Conservation (phyloP, 1,140 invertebrate genomes). For the Pachyrhynchus sulphureomaculatus region DNA sequence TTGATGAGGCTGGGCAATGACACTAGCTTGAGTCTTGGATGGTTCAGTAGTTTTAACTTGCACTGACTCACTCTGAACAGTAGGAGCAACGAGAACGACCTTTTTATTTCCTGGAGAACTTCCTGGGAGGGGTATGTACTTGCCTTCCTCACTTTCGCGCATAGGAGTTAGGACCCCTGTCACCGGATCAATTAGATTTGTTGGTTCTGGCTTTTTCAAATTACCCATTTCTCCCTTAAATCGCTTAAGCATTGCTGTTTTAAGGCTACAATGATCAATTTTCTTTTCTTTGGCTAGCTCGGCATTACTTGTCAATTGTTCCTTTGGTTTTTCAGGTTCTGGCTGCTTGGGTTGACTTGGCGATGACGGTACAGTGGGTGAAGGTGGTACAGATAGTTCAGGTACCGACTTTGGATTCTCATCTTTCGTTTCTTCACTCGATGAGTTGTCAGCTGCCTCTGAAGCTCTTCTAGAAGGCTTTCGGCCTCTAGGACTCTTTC, state of each 20-base stretch:
- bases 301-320: neutral
- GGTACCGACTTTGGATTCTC: conserved; percentile 26
- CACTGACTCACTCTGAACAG: conserved; percentile 29
- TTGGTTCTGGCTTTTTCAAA: conserved; percentile 54
- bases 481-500: conserved; percentile 63
- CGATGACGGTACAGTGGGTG: neutral
- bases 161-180: conserved; percentile 73
- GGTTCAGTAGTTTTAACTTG: conserved; percentile 35
- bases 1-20: conserved; percentile 31
- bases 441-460: conserved; percentile 62
- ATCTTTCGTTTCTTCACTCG: conserved; percentile 53
- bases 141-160: conserved; percentile 71
- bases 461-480: conserved; percentile 61
- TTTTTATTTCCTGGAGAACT: conserved; percentile 13
- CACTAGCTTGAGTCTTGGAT: conserved; percentile 28
- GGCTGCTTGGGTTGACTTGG: conserved; percentile 26
- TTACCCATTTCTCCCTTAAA: conserved; percentile 44
- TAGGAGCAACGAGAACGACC: conserved; percentile 23
- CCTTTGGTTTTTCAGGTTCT: conserved; percentile 24
- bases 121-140: conserved; percentile 64
- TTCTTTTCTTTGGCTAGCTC: conserved; percentile 33
- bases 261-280: conserved; percentile 43
- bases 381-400: conserved; percentile 44
- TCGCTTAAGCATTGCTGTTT: conserved; percentile 46
- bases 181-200: conserved; percentile 71